Base-by-base conservation (phyloP, 2,888 invertebrate genomes). In the Eristalis intricaria region DNA sequence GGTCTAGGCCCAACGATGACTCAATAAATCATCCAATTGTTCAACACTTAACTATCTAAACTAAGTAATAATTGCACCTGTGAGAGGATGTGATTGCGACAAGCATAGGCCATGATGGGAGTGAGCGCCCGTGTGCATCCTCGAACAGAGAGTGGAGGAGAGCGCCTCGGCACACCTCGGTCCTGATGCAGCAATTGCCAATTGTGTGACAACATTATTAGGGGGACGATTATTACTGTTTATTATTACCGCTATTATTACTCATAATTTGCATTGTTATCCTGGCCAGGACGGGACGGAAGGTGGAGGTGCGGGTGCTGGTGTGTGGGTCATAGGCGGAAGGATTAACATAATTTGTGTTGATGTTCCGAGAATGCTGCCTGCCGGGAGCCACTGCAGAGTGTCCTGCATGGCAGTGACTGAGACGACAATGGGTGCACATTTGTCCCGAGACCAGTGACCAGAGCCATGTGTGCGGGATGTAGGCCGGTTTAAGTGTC, bases 191-290 rank as follows among this genome's bases (percentile, higher is more conserved):
- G 80, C 83, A 84, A 84, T 84, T 88, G 84, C 70, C 88, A 88
- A 88, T 88, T 88, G 88, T 81, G 70, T 84, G 88, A 88, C 84
- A 74, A 75, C 81, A 84, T 84, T 80, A 84, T 88, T 84, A 84
- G 84, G 77, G 43, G 63, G 77, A 60, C 84, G 81, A 88, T 84
- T 88, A 84, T 88, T 88, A 88, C 84, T 88, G 77, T 88, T 88
- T 88, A 88, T 88, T 84, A 88, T 84, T 88, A 81, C 88, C 84
- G 84, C 84, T 84, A 88, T 88, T 88, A 88, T 84, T 88, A 88
- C 88, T 88, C 88, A 84, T 88, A 88, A 88, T 88, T 84, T 88
- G 84, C 84, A 85, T 87, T 89, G 88, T 88, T 89, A 89, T 79
- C 84, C 84, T 89, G 89, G 79, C 76, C 74, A 80, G 75, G 70